Base-by-base conservation (phyloP, 2,888 invertebrate genomes). In the Parnassius glacialis region DNA sequence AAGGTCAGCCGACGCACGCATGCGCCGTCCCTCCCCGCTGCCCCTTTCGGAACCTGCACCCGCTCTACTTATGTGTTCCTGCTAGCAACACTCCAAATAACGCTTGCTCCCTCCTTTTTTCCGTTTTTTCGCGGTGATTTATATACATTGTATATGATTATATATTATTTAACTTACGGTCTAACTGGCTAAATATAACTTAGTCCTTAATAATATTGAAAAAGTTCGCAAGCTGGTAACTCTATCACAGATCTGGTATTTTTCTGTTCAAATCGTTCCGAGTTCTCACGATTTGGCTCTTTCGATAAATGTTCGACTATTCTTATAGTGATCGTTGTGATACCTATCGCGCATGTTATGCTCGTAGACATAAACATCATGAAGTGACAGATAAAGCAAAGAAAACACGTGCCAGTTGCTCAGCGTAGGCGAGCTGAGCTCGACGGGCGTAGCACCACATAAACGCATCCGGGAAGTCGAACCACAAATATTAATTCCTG, bases 1-100 rank as follows among this genome's bases (percentile, higher is more conserved):
- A 90, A 90, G 89, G 88, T 89, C 89, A 89, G 81, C 80, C 84
- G 81, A 72, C 80, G 85, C 87, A 84, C 90, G 89, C 90, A 89
- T 90, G 90, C 90, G 89, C 79, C 76, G 73, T 74, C 70, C 73
- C 67, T 72, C 71, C 71, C 70, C 68, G 64, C 70, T 70, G 61
- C 65, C 69, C 44, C 67, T 65, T 67, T 74, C 78, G 75, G 78
- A 78, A 80, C 80, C 76, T 79, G 79, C 81, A 81, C 78, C 78
- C 78, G 74, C 71, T 65, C 25, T 45, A 54, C 72, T 78, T 75
- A 78, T 83, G 80, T 76, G 78, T 74, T 82, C 85, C 85, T 84
- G 79, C 78, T 77, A 81, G 71, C 78, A 81, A 79, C 83, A 80
- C 80, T 76, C 78, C 73, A 72, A 76, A 74, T 78, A 74, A 75